These are phyloP conservation scores for Myotis planiceps DNA, from an alignment of 2,797 vertebrate genomes.

Conservation along the genomic window DNA sequence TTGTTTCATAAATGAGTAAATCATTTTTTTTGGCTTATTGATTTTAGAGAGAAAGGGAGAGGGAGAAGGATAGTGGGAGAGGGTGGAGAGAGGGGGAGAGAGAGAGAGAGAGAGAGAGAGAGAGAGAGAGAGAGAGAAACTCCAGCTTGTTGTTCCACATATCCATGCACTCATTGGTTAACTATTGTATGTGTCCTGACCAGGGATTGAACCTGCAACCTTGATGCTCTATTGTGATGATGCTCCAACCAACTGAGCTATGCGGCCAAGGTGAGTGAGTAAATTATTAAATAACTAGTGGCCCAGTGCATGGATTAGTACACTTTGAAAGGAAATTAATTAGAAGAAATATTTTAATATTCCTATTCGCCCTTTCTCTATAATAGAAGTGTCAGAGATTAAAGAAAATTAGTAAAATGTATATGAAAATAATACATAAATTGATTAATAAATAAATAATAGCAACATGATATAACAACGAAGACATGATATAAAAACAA, in stretches of 20 bases:
- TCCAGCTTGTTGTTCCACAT: background rate
- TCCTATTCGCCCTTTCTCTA: too few species aligned
- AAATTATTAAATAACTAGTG: conserved; percentile 12
- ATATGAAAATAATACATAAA: too few species aligned
- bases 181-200: background rate
- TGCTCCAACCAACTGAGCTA: background rate
- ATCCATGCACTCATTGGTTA: background rate
- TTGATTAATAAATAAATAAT: too few species aligned
- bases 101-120: too few species aligned
- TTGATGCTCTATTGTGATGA: background rate
- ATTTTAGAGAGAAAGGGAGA: background rate
- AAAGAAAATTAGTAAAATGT: too few species aligned
- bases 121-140: background rate
- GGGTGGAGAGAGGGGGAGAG: too few species aligned
- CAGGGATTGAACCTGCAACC: background rate
- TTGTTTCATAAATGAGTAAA: background rate
- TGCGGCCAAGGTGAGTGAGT: background rate
- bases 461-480: too few species aligned
- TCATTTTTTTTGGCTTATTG: background rate
- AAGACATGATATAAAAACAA: too few species aligned
- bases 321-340: too few species aligned
- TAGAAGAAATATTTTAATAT: too few species aligned
- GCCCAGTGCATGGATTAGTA: too few species aligned
- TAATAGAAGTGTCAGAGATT: too few species aligned
- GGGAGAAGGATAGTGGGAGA: background rate